phyloP scores from a whole-genome alignment of 1,140 invertebrate genomes.

The Drosophila aff. region DNA sequence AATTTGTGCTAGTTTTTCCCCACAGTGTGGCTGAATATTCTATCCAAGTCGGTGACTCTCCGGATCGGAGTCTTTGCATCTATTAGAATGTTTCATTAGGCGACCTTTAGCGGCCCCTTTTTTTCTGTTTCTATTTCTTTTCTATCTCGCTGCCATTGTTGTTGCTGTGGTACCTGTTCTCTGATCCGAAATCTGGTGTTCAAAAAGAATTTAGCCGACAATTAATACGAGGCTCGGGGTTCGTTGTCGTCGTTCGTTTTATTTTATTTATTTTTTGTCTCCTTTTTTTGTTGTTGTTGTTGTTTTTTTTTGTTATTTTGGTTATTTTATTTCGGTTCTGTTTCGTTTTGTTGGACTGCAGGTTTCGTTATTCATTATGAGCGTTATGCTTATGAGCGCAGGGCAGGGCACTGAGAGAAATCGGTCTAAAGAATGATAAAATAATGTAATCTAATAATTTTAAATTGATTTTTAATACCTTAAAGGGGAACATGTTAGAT shows the following conservation, averaged over 20 bases:
- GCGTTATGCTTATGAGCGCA: constrained; percentile 64
- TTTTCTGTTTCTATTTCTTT: constrained; percentile 35
- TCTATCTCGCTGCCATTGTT: constrained; percentile 39
- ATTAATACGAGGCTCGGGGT: constrained; percentile 70
- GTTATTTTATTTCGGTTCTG: constrained; percentile 32
- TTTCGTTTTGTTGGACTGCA: constrained; percentile 44
- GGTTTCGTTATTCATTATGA: constrained; percentile 64
- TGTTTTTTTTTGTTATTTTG: constrained; percentile 20
- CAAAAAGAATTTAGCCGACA: constrained; percentile 80
- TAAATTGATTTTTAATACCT: background rate
- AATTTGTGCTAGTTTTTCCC: background rate
- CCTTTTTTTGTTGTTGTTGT: constrained; percentile 26
- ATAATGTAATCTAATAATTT: background rate
- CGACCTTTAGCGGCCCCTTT: constrained; percentile 64
- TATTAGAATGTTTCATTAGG: constrained; percentile 73
- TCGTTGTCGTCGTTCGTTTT: constrained; percentile 23
- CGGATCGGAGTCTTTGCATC: constrained; percentile 26
- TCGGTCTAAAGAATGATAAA: no score
- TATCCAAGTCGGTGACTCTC: constrained; percentile 25
- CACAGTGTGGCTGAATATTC: constrained; percentile 36
- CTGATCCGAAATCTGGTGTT: constrained; percentile 62
- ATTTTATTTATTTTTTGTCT: constrained; percentile 47
- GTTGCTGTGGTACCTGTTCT: constrained; percentile 65
- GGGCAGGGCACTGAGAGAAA: constrained; percentile 17
- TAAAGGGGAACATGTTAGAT: background rate